These are phyloP conservation scores for Morone chrysops DNA, from an alignment of 2,113 vertebrate genomes.

Conservation along the genomic window DNA sequence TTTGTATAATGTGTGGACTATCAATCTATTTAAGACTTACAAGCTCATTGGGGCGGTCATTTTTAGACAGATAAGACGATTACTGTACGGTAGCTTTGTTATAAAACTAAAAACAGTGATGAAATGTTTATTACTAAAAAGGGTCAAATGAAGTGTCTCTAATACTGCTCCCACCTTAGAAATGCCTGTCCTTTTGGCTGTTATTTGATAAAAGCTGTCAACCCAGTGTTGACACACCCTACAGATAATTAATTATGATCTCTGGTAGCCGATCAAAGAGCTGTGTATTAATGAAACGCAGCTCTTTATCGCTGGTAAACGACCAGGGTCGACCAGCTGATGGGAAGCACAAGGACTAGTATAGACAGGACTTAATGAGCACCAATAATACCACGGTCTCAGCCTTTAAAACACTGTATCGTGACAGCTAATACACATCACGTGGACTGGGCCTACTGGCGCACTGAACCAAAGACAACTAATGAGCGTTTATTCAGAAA, in stretches of 20 bases:
- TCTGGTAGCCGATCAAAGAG: neutral
- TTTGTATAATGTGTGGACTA: no score
- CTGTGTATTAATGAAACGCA: no score
- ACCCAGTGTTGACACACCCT: neutral
- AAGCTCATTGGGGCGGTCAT: neutral
- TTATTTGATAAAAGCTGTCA: neutral
- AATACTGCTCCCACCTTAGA: no score
- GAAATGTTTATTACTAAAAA: no score
- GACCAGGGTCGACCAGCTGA: neutral
- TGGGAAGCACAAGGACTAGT: neutral
- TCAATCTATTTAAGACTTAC: no score
- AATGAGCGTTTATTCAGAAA: neutral
- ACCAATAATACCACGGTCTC: neutral
- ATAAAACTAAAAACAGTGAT: no score
- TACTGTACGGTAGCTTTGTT: neutral
- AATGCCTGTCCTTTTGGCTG: rapidly evolving
- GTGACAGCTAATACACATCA: neutral
- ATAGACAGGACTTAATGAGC: neutral
- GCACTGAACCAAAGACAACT: neutral
- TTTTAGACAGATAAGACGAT: neutral
- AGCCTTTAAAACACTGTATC: neutral
- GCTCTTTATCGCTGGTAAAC: neutral
- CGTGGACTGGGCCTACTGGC: neutral
- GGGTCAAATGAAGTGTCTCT: no score
- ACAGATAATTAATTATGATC: neutral